phyloP scores from a whole-genome alignment of 1,140 invertebrate genomes.

The Stenopsyche tienmushanensis region DNA sequence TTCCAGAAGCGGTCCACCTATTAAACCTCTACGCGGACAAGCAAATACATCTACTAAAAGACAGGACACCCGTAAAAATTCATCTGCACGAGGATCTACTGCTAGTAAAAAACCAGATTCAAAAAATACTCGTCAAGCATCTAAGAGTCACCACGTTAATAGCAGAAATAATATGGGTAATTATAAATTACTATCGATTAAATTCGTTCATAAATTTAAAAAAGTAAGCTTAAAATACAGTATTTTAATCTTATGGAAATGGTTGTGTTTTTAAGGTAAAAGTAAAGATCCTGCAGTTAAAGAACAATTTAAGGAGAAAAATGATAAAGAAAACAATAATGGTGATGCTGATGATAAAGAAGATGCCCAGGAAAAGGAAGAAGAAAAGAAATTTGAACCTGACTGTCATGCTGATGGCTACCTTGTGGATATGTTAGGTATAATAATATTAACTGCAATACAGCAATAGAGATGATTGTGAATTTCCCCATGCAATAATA shows the following conservation, averaged over 20 bases:
- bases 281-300: slow-evolving; percentile 52
- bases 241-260: slow-evolving; percentile 10
- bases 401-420: slow-evolving; percentile 84
- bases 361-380: slow-evolving; percentile 70
- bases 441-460: slow-evolving; percentile 34
- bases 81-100: slow-evolving; percentile 6
- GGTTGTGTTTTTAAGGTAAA: slow-evolving; percentile 47
- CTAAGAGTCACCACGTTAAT: slow-evolving; percentile 28
- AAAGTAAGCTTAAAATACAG: background rate
- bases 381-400: slow-evolving; percentile 87
- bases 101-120: slow-evolving; percentile 21
- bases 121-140: background rate
- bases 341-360: slow-evolving; percentile 65
- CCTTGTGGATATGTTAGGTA: slow-evolving; percentile 89
- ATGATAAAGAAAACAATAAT: slow-evolving; percentile 62
- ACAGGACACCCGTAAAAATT: slow-evolving; percentile 26
- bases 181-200: slow-evolving; percentile 35
- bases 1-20: slow-evolving; percentile 32
- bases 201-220: background rate
- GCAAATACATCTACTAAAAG: slow-evolving; percentile 32
- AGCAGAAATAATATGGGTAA: slow-evolving; percentile 43
- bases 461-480: slow-evolving; percentile 11
- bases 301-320: slow-evolving; percentile 54
- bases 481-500: too few species aligned
- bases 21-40: slow-evolving; percentile 37